Evolutionary conservation across 2,888 invertebrate species (phyloP).

Genomic region (Chloroclystis v-ata): DNA sequence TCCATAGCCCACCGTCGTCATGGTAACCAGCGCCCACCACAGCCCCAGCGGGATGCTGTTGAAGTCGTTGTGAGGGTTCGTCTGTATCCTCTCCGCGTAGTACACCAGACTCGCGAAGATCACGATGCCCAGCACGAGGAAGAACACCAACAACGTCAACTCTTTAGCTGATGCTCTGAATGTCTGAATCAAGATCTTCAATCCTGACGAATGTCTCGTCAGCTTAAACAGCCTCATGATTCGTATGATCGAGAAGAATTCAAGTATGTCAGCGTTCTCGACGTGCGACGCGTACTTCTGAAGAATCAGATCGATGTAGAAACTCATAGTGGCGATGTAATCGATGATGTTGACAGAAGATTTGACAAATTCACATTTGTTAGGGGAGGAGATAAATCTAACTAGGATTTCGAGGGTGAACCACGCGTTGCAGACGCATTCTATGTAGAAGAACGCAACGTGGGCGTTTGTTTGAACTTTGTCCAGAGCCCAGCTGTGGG

Average conservation of each 20-base stretch:
- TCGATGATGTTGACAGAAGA: slow-evolving; percentile 99
- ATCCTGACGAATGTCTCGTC: slow-evolving; percentile 96
- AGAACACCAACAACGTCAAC: slow-evolving; percentile 96
- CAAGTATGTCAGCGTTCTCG: slow-evolving; percentile 96
- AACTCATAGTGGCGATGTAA: slow-evolving; percentile 98
- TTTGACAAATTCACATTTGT: slow-evolving; percentile 95
- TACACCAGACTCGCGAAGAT: slow-evolving; percentile 99
- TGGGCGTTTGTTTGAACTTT: slow-evolving; percentile 97
- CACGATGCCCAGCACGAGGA: slow-evolving; percentile 97
- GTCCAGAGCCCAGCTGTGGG: slow-evolving; percentile 90
- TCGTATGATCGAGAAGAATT: slow-evolving; percentile 98
- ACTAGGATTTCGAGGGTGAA: slow-evolving; percentile 98
- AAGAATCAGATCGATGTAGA: slow-evolving; percentile 95
- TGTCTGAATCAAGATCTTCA: slow-evolving; percentile 98
- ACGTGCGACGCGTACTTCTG: slow-evolving; percentile 93
- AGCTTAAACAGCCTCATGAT: slow-evolving; percentile 98
- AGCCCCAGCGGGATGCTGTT: slow-evolving; percentile 98
- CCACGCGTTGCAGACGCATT: slow-evolving; percentile 99
- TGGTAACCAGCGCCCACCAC: slow-evolving; percentile 99
- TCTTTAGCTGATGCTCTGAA: slow-evolving; percentile 98
- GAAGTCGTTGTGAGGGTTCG: slow-evolving; percentile 97
- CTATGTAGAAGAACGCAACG: slow-evolving; percentile 98
- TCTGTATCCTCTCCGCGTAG: slow-evolving; percentile 97
- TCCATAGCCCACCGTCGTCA: slow-evolving; percentile 99
- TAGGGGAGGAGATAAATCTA: slow-evolving; percentile 94